These are phyloP conservation scores for Amphipoea lucens DNA, from an alignment of 2,888 invertebrate genomes.

Conservation along the genomic window DNA sequence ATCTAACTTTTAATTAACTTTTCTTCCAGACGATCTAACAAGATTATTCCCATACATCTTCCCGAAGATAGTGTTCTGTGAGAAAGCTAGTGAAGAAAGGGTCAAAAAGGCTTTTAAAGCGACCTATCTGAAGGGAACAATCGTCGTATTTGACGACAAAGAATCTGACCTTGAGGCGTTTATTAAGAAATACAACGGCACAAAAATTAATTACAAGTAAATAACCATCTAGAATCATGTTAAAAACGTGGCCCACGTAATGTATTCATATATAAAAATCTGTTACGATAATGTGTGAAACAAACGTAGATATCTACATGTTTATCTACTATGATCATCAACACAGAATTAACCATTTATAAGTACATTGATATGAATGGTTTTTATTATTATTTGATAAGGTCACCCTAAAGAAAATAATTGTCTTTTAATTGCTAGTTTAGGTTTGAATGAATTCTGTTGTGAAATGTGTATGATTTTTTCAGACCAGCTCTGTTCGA, in stretches of 20 bases:
- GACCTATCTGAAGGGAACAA: constrained; percentile 58
- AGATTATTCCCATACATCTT: constrained; percentile 62
- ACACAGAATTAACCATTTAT: constrained; percentile 17
- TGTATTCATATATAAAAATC: not conserved
- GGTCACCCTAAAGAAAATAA: not conserved
- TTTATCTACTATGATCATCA: constrained; percentile 21
- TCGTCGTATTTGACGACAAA: constrained; percentile 73
- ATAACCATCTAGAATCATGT: constrained; percentile 4
- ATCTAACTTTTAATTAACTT: constrained; percentile 6
- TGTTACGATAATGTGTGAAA: not conserved
- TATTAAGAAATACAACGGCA: constrained; percentile 70
- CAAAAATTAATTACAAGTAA: constrained; percentile 73
- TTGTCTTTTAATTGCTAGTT: not conserved
- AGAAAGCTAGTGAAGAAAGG: constrained; percentile 68
- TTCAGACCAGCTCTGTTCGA: constrained; percentile 75
- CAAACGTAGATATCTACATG: not conserved
- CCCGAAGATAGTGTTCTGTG: constrained; percentile 76
- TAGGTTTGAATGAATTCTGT: not conserved
- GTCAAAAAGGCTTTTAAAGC: constrained; percentile 66
- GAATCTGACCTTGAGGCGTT: constrained; percentile 69
- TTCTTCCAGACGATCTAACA: constrained; percentile 65
- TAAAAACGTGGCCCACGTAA: not conserved
- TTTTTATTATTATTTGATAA: not conserved
- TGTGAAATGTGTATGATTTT: constrained; percentile 43
- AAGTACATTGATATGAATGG: constrained; percentile 1